Evolutionary conservation across 2,113 vertebrate genomes (phyloP).

Genomic region (Trogon surrucura): DNA sequence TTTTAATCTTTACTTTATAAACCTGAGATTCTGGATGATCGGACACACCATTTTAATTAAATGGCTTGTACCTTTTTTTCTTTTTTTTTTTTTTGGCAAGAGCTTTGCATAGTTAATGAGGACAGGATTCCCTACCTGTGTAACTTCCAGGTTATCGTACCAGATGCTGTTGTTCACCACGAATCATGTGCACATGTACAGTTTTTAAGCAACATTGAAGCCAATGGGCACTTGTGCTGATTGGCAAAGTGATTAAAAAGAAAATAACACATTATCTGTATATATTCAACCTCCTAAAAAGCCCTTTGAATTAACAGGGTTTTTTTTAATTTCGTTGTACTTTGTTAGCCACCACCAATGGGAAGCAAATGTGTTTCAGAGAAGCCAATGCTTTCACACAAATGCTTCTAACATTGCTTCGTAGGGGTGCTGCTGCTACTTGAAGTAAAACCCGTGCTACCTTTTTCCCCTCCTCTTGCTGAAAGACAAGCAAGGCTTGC

Average conservation of each 20-base stretch:
- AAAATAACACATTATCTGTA: background rate
- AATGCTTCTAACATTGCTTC: background rate
- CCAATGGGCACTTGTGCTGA: background rate
- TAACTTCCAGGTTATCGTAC: background rate
- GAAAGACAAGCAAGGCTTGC: constrained; percentile 37
- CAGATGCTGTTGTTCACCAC: accelerated
- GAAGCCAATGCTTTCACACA: background rate
- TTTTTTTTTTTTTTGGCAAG: background rate
- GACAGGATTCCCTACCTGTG: background rate
- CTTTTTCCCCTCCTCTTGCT: background rate
- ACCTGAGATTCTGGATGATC: constrained; percentile 27
- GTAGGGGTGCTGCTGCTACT: background rate
- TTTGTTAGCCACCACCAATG: background rate
- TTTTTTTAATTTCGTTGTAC: background rate
- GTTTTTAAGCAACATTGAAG: background rate
- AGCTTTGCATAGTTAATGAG: constrained; percentile 7
- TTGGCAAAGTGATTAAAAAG: background rate
- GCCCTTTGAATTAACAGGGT: background rate
- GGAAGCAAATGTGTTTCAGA: background rate
- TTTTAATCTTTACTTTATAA: constrained; percentile 61
- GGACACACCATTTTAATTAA: constrained; percentile 43
- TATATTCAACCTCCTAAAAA: background rate
- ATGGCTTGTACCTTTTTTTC: background rate
- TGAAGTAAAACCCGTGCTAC: background rate
- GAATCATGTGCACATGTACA: background rate